Percentiles rank a stretch among this genome's conserved stretches.
These are phyloP conservation scores for Coccyzus lansbergi DNA, from an alignment of 2,797 vertebrate genomes.

Conservation along the genomic window DNA sequence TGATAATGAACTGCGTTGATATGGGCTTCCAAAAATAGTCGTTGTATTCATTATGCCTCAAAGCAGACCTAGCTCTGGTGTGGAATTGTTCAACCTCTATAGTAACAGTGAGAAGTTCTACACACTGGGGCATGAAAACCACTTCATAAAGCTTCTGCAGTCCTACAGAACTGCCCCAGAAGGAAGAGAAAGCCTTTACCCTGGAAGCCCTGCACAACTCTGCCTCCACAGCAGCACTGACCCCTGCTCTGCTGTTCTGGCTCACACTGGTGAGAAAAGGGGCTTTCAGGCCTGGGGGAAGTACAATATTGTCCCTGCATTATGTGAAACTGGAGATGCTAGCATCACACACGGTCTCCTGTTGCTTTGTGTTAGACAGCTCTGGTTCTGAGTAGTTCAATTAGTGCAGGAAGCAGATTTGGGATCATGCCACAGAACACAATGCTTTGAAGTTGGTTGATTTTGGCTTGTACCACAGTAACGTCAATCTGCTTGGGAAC, in stretches of 20 bases:
- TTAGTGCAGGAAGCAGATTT: background rate
- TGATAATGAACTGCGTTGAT: background rate
- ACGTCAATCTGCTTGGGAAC: background rate
- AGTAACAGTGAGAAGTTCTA: background rate
- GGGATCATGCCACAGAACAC: background rate
- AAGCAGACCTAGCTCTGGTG: background rate
- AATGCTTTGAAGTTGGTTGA: background rate
- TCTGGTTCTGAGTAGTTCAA: background rate
- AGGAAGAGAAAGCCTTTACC: background rate
- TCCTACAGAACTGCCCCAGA: background rate
- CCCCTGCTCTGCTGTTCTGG: background rate
- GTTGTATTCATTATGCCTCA: background rate
- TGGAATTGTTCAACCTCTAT: background rate
- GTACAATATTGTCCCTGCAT: background rate
- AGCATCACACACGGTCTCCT: background rate
- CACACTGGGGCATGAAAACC: background rate
- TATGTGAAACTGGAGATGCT: background rate
- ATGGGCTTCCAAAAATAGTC: background rate
- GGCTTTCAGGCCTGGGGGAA: background rate
- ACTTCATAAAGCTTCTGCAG: background rate
- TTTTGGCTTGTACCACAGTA: background rate
- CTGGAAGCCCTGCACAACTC: background rate
- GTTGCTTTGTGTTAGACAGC: rapidly evolving
- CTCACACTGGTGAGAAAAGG: background rate
- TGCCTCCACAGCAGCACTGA: background rate